phyloP scores from a whole-genome alignment of 2,888 invertebrate species.

The Ellobium chinense region DNA sequence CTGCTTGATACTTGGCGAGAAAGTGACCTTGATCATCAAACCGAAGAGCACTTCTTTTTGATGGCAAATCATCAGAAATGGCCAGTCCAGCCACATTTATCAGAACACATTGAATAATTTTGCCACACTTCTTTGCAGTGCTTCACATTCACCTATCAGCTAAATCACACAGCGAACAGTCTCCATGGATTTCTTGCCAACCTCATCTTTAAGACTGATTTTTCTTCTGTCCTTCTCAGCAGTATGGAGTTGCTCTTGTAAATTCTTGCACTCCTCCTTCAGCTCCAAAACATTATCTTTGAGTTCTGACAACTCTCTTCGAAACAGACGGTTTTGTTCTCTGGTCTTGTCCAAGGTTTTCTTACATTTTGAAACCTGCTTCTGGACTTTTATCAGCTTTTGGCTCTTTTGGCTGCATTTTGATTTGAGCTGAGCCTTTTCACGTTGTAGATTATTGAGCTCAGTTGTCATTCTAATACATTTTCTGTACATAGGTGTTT shows the following conservation, averaged over 20 bases:
- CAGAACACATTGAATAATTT: neutral
- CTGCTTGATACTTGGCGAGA: neutral
- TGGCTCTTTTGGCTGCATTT: no score
- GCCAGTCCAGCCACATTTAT: neutral
- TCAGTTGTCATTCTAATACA: neutral
- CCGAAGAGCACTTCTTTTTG: neutral
- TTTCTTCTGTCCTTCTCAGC: neutral
- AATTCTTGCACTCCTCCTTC: neutral
- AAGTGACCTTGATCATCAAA: neutral
- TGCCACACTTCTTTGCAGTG: neutral
- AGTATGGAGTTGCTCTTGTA: neutral
- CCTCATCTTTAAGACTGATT: neutral
- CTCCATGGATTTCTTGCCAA: neutral
- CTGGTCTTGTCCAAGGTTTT: no score
- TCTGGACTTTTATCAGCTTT: neutral
- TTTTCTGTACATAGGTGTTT: neutral
- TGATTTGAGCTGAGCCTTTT: neutral
- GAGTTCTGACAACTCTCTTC: neutral
- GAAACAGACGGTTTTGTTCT: no score
- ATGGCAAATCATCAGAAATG: neutral
- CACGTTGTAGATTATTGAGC: neutral
- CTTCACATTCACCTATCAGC: neutral
- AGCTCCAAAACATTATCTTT: neutral
- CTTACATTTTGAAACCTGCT: neutral
- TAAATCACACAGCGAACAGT: neutral